Percentiles rank a stretch among this genome's conserved stretches.
Evolutionary conservation across 2,888 invertebrate species (phyloP).

Genomic region (Tetragnatha montana): DNA sequence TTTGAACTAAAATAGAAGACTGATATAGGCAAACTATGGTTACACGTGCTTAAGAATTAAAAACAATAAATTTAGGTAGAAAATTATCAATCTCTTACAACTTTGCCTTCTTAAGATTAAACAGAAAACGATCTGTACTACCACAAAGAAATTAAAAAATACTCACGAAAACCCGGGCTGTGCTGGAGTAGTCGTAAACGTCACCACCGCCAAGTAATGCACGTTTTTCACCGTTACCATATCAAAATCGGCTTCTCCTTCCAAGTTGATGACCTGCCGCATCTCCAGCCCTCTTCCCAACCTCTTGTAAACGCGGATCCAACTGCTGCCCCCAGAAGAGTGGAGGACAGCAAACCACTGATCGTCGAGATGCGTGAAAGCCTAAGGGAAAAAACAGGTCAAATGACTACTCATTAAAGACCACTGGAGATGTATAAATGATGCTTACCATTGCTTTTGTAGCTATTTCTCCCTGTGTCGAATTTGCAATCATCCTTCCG

Average conservation of each 20-base stretch:
- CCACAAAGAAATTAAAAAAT: not conserved
- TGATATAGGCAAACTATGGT: too few species aligned
- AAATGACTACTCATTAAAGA: not conserved
- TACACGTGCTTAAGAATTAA: too few species aligned
- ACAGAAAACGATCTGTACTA: too few species aligned
- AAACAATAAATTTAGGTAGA: too few species aligned
- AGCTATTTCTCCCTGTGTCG: conserved; percentile 10
- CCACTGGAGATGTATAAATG: not conserved
- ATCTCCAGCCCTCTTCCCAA: conserved; percentile 45
- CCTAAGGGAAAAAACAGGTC: conserved; percentile 34
- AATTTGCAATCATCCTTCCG: conserved; percentile 20
- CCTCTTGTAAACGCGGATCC: conserved; percentile 39
- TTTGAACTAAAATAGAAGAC: too few species aligned
- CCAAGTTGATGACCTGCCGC: conserved; percentile 35
- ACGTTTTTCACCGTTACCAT: conserved; percentile 22
- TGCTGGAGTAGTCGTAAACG: conserved; percentile 6
- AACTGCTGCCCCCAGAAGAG: not conserved
- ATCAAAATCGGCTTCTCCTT: conserved; percentile 54
- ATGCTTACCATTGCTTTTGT: conserved; percentile 52
- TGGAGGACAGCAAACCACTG: conserved; percentile 64
- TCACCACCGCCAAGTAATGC: conserved; percentile 43
- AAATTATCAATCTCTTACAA: too few species aligned
- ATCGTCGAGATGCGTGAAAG: conserved; percentile 46
- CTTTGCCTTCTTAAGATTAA: too few species aligned
- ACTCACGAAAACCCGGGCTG: conserved; percentile 49